Conservation (phyloP, 2,888 invertebrate genomes). For the Pheosia tremula region DNA sequence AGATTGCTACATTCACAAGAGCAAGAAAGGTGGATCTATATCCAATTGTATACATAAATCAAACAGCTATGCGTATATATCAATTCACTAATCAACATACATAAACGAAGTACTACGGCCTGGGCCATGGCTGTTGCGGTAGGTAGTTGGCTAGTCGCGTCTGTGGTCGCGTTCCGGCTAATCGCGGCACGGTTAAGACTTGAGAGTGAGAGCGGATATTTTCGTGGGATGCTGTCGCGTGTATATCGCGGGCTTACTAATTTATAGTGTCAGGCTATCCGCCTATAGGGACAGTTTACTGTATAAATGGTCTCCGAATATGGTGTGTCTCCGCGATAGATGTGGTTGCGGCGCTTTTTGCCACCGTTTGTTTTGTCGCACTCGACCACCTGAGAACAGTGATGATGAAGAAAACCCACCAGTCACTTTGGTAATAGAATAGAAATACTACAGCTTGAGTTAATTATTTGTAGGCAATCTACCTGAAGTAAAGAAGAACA, state of each 20-base stretch:
- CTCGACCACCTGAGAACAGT: constrained; percentile 38
- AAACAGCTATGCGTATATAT: constrained; percentile 12
- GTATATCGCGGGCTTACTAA: constrained; percentile 25
- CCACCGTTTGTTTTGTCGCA: constrained; percentile 68
- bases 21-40: constrained; percentile 1
- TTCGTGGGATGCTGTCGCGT: constrained; percentile 57
- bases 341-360: constrained; percentile 71
- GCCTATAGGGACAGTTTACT: constrained; percentile 32
- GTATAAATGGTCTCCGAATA: constrained; percentile 33
- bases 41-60: neutral
- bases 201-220: constrained; percentile 53
- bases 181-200: constrained; percentile 18
- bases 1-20: neutral
- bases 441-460: neutral
- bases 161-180: constrained; percentile 24
- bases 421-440: constrained; percentile 59
- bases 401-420: constrained; percentile 47
- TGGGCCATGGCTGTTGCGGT: constrained; percentile 30
- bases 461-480: neutral
- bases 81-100: constrained; percentile 27
- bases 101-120: constrained; percentile 8
- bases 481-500: too few species aligned
- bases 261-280: constrained; percentile 34
- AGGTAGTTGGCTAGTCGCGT: constrained; percentile 37
- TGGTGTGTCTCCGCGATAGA: constrained; percentile 61